Evolutionary conservation across 2,797 vertebrate genomes (phyloP), one percentile per base, ranked within the genome.

Genomic region (Hypotaenidia okinawae): DNA sequence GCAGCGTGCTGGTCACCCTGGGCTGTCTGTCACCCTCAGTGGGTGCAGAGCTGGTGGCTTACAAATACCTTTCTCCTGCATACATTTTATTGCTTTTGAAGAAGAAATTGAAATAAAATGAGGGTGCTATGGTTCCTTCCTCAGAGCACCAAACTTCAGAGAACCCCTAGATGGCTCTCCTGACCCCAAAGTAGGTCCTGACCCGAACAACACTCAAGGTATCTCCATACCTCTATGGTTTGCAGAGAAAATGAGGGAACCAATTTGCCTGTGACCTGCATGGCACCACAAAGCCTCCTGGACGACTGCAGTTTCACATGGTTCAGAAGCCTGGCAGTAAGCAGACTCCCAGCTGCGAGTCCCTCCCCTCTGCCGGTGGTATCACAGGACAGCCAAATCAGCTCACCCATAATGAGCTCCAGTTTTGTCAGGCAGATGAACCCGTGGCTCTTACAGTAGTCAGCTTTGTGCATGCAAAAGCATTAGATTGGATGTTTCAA

Each of bases 401-500:
- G 7, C 33, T 82, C 13, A 68, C 47, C 59, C 22, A 3, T 82
- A 84, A 91, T n/a, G 28, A 90, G 7, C 57, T 86, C 89, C 58
- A 62, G 1, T 87, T 88, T 66, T 87, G 33, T 52, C 68, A 93
- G 61, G 57, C 32, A 77, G 54, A 64, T 58, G 83, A 93, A 37
- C 37, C 51, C 3, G 1, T 28, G 59, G 69, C 74, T 93, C 64
- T 93, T 72, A 84, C 21, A 81, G 58, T 24, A 68, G 66, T 64
- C 25, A 11, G 67, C 84, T 89, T 74, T 90, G 55, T 64, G 63
- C 52, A 43, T 57, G 55, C 47, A 78, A 55, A 47, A 93, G 23
- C 79, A 77, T 94, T 69, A 84, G 59, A 58, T 22, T 63, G 33
- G 61, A 28, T 81, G 55, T 84, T 91, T 93, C 88, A 91, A 80